These are phyloP conservation scores for Eulemur macaco DNA, from an alignment of 2,113 vertebrate species.

Conservation along the genomic window DNA sequence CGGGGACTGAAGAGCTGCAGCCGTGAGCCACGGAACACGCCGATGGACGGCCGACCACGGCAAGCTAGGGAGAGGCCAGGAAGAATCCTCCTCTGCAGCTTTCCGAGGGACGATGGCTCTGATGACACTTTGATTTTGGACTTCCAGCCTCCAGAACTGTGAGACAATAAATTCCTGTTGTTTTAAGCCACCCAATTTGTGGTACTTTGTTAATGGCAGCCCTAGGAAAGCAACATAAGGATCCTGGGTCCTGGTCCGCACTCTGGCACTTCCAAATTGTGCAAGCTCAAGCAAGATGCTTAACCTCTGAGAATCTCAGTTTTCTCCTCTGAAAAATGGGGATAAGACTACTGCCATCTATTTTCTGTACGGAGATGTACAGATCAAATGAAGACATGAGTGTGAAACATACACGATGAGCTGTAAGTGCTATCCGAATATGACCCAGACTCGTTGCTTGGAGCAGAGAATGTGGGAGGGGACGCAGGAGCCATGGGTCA, in stretches of 20 bases:
- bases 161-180: not conserved
- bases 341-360: not conserved
- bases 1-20: accelerated
- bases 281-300: not conserved
- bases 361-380: not conserved
- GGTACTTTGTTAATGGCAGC: not conserved
- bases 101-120: not conserved
- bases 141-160: not conserved
- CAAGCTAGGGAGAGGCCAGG: not conserved
- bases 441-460: not conserved
- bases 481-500: not conserved
- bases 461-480: not conserved
- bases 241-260: not conserved
- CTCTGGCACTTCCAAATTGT: not conserved
- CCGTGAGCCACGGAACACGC: accelerated
- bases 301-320: not conserved
- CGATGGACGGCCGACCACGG: accelerated
- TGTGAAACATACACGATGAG: not conserved
- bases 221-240: not conserved
- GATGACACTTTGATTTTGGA: not conserved
- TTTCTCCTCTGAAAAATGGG: not conserved
- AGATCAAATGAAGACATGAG: not conserved
- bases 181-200: not conserved
- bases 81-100: not conserved
- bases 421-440: not conserved